Base-by-base conservation (phyloP, 1,140 invertebrate species). In the Probaryconus sp. region DNA sequence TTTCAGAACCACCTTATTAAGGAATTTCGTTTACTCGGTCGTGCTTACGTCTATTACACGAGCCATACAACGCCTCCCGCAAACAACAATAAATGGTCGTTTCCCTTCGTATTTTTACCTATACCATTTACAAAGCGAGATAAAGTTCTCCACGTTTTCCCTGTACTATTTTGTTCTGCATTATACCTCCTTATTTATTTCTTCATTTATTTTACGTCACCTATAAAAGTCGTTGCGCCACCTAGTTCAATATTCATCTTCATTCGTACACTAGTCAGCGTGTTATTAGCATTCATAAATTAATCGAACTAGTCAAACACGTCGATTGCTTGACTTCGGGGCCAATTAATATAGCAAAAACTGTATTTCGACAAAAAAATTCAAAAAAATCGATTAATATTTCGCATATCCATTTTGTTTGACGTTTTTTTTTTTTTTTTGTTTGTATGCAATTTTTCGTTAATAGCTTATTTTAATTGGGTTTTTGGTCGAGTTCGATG, bases 41-140 rank as follows among this genome's bases (percentile, higher is more conserved):
- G n/a, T n/a, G n/a, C n/a, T n/a, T n/a, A n/a, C n/a, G n/a, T n/a
- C n/a, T n/a, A n/a, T n/a, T n/a, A n/a, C n/a, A n/a, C n/a, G n/a
- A n/a, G n/a, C n/a, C n/a, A n/a, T n/a, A n/a, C n/a, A n/a, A n/a
- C 24, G 26, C 3, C 14, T 43, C 10, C 16, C 13, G 4, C 10
- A 13, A 43, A 43, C 26, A 7, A 13, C 6, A 43, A 45, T 7
- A 20, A 45, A 30, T 11, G 24, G 42, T 30, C 5, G 16, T 30
- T 45, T 45, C 30, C 13, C 7, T 48, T 48, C 45, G 45, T 33
- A n/a, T n/a, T 48, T 48, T 48, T 48, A 31, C 45, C 26, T 48
- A 9, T 11, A 5, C 24, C 20, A 17, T 33, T 50, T 50, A n/a
- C 35, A 50, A 50, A 6, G 30, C 16, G 18, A 50, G 30, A 50